A percentile compares a stretch with the other conserved stretches of the same genome.
These are phyloP conservation scores for Pheosia tremula DNA, from an alignment of 2,888 invertebrate species.

Conservation along the genomic window DNA sequence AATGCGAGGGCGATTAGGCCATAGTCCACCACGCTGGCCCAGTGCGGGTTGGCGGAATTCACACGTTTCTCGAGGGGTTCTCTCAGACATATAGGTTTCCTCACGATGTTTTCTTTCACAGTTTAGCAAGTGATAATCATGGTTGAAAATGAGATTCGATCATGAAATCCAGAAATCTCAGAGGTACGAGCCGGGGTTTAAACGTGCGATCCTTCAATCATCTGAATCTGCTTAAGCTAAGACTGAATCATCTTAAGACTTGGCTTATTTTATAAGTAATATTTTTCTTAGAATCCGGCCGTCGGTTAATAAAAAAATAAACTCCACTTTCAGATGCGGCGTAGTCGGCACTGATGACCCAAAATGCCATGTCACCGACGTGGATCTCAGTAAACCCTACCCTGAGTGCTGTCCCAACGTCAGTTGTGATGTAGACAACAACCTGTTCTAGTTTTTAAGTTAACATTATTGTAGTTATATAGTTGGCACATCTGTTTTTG, in stretches of 20 bases:
- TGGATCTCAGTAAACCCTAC: conserved; percentile 55
- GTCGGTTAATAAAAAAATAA: too few species aligned
- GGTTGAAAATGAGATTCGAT: too few species aligned
- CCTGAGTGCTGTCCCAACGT: conserved; percentile 61
- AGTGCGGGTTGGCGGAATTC: too few species aligned
- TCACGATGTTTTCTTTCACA: too few species aligned
- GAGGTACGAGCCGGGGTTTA: neutral
- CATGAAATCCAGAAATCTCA: neutral
- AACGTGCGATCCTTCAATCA: neutral
- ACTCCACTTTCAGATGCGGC: conserved; percentile 61
- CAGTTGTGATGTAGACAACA: conserved; percentile 63
- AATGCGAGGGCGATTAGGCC: neutral
- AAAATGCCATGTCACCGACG: conserved; percentile 52
- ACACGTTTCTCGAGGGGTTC: too few species aligned
- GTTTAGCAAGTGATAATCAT: too few species aligned
- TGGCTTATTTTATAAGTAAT: too few species aligned
- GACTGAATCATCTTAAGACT: too few species aligned
- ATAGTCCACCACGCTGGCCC: too few species aligned
- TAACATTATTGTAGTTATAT: conserved; percentile 7
- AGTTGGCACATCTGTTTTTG: conserved; percentile 29
- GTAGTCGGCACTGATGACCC: conserved; percentile 40
- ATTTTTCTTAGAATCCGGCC: too few species aligned
- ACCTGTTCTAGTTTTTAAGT: conserved; percentile 29
- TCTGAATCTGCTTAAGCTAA: too few species aligned
- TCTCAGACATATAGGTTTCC: too few species aligned